A percentile compares a stretch with the other conserved stretches of the same genome.
Evolutionary conservation across 2,797 vertebrate genomes (phyloP).

Genomic region (Buphagus erythrorhynchus): DNA sequence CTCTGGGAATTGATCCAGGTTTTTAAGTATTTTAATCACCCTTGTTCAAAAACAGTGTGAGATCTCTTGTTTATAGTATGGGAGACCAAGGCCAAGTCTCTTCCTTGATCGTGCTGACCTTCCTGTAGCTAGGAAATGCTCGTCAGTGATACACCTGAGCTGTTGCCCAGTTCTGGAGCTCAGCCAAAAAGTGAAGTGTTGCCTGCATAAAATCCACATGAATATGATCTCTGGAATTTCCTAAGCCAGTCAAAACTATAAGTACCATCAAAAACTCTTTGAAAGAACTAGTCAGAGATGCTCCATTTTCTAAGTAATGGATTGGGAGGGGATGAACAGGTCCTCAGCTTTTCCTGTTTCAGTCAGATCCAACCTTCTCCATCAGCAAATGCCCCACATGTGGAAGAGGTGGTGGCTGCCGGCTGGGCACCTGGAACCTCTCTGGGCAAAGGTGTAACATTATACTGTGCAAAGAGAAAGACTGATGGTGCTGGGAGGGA

Average conservation of each 20-base stretch:
- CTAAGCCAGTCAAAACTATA: neutral
- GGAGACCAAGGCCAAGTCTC: neutral
- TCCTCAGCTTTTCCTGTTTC: neutral
- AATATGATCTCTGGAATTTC: neutral
- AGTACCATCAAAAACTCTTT: neutral
- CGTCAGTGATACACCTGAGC: rapidly evolving
- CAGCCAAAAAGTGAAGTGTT: neutral
- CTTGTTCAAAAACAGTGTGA: neutral
- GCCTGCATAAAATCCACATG: neutral
- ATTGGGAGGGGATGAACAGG: neutral
- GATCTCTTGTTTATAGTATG: neutral
- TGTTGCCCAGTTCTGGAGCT: neutral
- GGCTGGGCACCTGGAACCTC: rapidly evolving
- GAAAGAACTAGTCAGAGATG: neutral
- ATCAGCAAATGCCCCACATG: neutral
- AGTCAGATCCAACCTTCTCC: neutral
- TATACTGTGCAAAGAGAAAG: too few relatives aligned
- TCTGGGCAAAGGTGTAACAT: neutral
- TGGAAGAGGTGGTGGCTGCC: neutral
- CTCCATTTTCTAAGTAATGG: neutral
- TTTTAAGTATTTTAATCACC: neutral
- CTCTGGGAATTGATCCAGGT: neutral
- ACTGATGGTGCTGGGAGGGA: neutral
- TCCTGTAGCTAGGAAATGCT: neutral
- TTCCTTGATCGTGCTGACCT: neutral